Base-by-base conservation (phyloP, 2,797 vertebrate genomes). In the Sebastes melanostomus region DNA sequence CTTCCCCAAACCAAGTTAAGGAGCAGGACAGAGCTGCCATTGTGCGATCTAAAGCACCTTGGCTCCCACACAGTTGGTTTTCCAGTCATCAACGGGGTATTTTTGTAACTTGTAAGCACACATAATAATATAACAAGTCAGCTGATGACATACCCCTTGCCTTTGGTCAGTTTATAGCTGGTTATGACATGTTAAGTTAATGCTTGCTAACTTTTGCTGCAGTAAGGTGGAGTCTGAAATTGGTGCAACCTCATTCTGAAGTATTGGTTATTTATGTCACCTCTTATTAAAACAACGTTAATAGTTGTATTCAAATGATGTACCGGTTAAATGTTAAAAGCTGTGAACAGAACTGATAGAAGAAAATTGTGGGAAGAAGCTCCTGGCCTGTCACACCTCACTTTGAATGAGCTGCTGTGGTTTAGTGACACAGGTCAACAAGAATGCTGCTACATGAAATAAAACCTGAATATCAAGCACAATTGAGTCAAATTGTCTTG, bases 391-490 rank as follows among this genome's bases (percentile, higher is more conserved):
- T n/a, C 10, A 50, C 6, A 22, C 9, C 8, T 42, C 42, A n/a
- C 13, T 67, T 61, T 66, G 4, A 71, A 46, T 18, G 36, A 29
- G 65, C 9, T 24, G 3, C 36, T 30, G 27, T 60, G 38, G 27
- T 81, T 81, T 56, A 13, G 55, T 34, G 59, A 78, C 29, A 6
- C 3, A 29, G 8, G 63, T 54, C 54, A 61, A 70, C 52, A 59
- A 56, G 20, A 50, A 18, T 46, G 22, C 27, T 71, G 24, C 54
- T 56, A 38, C 22, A 34, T 27, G 34, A 67, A 77, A 80, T 22
- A 68, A 8, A 61, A 20, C 14, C 63, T 36, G 62, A 81, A 75
- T 54, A 75, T 29, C 1, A 14, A 32, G 29, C 56, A 72, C 5
- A 27, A 70, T n/a, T 56, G 27, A 63, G 55, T 66, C 7, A 66